These are phyloP conservation scores for Pocillopora grandis DNA, from an alignment of 92 coral and sea anemone species.

Conservation along the genomic window DNA sequence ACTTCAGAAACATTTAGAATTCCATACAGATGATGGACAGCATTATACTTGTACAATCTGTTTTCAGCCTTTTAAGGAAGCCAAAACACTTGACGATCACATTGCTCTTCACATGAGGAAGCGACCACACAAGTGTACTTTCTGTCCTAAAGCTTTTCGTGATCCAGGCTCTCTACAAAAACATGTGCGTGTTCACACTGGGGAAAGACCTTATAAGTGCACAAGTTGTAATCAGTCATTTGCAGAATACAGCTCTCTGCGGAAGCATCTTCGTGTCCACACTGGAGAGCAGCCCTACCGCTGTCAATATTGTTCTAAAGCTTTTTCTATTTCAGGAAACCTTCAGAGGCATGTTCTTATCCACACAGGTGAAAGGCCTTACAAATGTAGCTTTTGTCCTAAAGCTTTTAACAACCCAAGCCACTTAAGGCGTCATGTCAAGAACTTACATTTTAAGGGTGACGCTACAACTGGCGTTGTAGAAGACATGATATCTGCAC, in stretches of 20 bases:
- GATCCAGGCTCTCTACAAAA: slow-evolving; percentile 99
- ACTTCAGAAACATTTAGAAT: slow-evolving; percentile 93
- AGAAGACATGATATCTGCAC: slow-evolving; percentile 49
- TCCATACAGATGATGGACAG: slow-evolving; percentile 90
- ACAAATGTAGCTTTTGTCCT: slow-evolving; percentile 88
- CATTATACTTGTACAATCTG: slow-evolving; percentile 89
- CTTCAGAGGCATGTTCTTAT: slow-evolving; percentile 92
- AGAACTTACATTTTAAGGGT: slow-evolving; percentile 90
- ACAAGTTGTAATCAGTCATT: slow-evolving; percentile 78
- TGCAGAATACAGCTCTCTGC: slow-evolving; percentile 96
- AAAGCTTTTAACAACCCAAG: slow-evolving; percentile 98
- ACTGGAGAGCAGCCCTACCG: slow-evolving; percentile 98
- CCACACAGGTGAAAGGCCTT: slow-evolving; percentile 98
- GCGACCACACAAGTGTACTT: slow-evolving; percentile 90
- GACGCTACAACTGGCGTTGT: slow-evolving; percentile 42
- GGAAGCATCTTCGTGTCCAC: slow-evolving; percentile 93
- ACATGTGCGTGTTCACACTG: slow-evolving; percentile 96
- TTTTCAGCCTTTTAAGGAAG: slow-evolving; percentile 69
- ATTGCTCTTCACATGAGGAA: slow-evolving; percentile 80
- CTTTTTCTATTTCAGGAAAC: slow-evolving; percentile 97
- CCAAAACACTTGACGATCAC: slow-evolving; percentile 75
- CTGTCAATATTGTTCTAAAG: slow-evolving; percentile 86
- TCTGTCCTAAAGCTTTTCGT: slow-evolving; percentile 96
- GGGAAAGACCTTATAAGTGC: slow-evolving; percentile 93
- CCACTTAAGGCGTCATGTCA: slow-evolving; percentile 91